phyloP scores from a whole-genome alignment of 2,797 vertebrate species.

The Thunnus albacares region DNA sequence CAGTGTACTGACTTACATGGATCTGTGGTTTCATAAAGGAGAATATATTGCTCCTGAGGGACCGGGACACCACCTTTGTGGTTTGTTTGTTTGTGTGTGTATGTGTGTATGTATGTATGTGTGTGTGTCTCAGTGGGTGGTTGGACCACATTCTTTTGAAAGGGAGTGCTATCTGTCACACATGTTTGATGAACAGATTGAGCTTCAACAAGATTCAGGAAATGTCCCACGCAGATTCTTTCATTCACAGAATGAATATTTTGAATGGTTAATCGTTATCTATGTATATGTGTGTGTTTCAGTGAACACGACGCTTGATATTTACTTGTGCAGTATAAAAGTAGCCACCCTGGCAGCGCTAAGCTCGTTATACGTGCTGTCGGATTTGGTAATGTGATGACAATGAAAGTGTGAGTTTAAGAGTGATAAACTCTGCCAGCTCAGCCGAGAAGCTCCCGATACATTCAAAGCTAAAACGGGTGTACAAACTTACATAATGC shows the following conservation, averaged over 20 bases:
- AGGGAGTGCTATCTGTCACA: slow-evolving; percentile 78
- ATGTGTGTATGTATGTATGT: slow-evolving; percentile 7
- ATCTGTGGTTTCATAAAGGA: slow-evolving; percentile 54
- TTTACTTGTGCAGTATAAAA: slow-evolving; percentile 28
- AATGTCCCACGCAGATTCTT: slow-evolving; percentile 75
- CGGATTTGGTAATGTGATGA: slow-evolving; percentile 55
- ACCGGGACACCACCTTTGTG: slow-evolving; percentile 52
- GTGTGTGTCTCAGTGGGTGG: slow-evolving; percentile 59
- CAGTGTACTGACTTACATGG: slow-evolving; percentile 24
- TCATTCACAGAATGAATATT: slow-evolving; percentile 64
- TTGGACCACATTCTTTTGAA: slow-evolving; percentile 81
- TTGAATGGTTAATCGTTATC: neutral
- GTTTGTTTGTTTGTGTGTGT: slow-evolving; percentile 18
- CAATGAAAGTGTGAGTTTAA: slow-evolving; percentile 24
- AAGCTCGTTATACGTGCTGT: slow-evolving; percentile 50
- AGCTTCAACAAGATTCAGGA: slow-evolving; percentile 61
- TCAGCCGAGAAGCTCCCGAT: neutral
- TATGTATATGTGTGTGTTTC: slow-evolving; percentile 21
- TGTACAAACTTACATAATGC: slow-evolving; percentile 42
- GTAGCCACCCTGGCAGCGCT: slow-evolving; percentile 20
- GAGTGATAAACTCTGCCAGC: neutral
- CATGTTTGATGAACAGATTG: slow-evolving; percentile 73
- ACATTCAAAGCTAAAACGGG: slow-evolving; percentile 32
- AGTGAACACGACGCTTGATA: slow-evolving; percentile 32
- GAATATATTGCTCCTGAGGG: slow-evolving; percentile 64